Evolutionary conservation across 2,888 invertebrate species (phyloP), one percentile per base, ranked within the genome.

Genomic region (Nineta flava): DNA sequence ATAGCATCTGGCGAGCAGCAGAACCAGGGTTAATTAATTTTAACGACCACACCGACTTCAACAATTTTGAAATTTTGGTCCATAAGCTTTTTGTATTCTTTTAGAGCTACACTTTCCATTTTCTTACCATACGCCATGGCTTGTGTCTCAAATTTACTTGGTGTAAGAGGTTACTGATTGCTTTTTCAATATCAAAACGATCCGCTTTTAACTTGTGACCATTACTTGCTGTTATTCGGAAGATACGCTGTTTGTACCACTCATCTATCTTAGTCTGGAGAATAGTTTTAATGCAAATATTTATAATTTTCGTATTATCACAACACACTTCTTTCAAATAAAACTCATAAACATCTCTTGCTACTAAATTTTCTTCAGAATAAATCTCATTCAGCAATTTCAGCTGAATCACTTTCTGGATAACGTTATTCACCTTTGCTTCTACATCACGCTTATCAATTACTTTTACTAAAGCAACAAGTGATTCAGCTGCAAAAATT

Each of bases 1-100:
- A 56, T 51, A 31, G 47, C 55, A 50, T 55, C 55, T 15, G 55
- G 55, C 32, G 52, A 54, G 46, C 55, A 56, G 42, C 52, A 38
- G n/a, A 56, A 47, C 55, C 55, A 55, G 10, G 55, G 55, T 51
- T 55, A 52, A 13, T 47, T 9, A 3, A 54, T 4, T 13, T 32
- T 50, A 34, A 56, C 42, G n/a, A 55, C 52, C 9, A 55, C 41
- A 9, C 56, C 55, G 41, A 55, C 55, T 53, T 53, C 48, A 41
- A 55, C 34, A 34, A 57, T 46, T 32, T 53, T 43, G 16, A 46
- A 52, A 31, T 34, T 48, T 6, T 40, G 47, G 44, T 48, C 31
- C n/a, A 55, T 15, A 31, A 52, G 12, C 41, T 52, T 47, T 48
- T 52, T 41, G 48, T 55, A 55, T 34, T 55, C 51, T 40, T 51